Base-by-base conservation (phyloP, 2,888 invertebrate genomes). In the Saturnia pavonia region DNA sequence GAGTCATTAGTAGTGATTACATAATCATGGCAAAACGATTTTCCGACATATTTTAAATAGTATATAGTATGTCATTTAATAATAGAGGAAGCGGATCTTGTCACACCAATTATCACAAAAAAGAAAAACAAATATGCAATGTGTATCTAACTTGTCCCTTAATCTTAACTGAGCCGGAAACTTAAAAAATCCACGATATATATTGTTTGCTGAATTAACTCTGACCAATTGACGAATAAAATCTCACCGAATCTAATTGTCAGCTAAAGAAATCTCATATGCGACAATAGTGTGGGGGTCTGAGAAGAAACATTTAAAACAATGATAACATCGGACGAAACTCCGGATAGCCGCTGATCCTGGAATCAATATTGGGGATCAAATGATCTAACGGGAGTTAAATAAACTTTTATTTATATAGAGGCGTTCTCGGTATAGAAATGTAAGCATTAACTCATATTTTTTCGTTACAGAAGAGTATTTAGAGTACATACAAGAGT, bases 321-420 rank as follows among this genome's bases (percentile, higher is more conserved):
- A 90, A 90, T 89, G 91, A 92, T 91, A 91, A 85, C 84, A 89
- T 88, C 87, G 73, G 76, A 73, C 79, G 76, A 76, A 80, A 79
- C 78, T 76, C 79, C 79, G 77, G 75, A 77, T 79, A 77, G 79
- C 78, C 79, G 74, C 78, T 86, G 86, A 90, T 87, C 90, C 85
- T 80, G 77, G 83, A 92, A 92, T 92, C 92, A 92, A 92, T 92
- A 92, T 89, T 84, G 84, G 88, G 90, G 92, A 92, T 92, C 89
- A 91, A 87, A 83, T 79, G 81, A 73, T 71, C 75, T 77, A 75
- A 76, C 76, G 73, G 75, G 76, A 76, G 73, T 11, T 77, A 16
- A 74, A 74, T 72, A 76, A 86, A 85, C 85, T 25, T 19, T 27
- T 48, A 73, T 63, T 27, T 42, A 8, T 74, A 74, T 69, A 69